phyloP scores from a whole-genome alignment of 2,113 vertebrate species.

The Lophura nycthemera region DNA sequence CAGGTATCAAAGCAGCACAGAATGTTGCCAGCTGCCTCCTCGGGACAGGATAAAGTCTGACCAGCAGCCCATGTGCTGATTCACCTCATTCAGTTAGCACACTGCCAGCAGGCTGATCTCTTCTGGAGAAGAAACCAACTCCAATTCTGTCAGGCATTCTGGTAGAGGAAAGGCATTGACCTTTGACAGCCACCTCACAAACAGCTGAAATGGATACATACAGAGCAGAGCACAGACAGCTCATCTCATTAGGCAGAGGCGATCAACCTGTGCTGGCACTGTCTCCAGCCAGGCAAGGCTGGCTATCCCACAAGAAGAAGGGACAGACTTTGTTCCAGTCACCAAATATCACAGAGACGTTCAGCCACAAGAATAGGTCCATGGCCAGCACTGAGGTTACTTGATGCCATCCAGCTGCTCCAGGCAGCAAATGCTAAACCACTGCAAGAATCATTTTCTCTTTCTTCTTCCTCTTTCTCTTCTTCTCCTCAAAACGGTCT shows the following conservation, averaged over 20 bases:
- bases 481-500: slow-evolving; percentile 87
- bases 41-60: not conserved
- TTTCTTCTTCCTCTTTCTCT: slow-evolving; percentile 88
- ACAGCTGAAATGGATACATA: not conserved
- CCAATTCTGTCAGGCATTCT: not conserved
- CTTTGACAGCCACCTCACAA: not conserved
- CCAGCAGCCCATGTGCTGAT: not conserved
- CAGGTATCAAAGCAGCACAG: not conserved
- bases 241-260: not conserved
- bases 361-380: not conserved
- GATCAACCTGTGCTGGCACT: not conserved
- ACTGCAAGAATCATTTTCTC: slow-evolving; percentile 89
- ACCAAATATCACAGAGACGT: not conserved
- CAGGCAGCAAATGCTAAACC: slow-evolving; percentile 69
- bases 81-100: not conserved
- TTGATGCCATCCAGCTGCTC: not conserved
- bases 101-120: not conserved
- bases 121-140: not conserved
- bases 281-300: no score
- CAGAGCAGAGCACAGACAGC: not conserved
- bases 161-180: not conserved
- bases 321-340: not conserved
- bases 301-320: not conserved
- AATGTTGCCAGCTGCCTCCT: not conserved
- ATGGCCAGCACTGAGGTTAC: not conserved